phyloP scores from a whole-genome alignment of 2,797 vertebrate species.

The Sparus aurata region DNA sequence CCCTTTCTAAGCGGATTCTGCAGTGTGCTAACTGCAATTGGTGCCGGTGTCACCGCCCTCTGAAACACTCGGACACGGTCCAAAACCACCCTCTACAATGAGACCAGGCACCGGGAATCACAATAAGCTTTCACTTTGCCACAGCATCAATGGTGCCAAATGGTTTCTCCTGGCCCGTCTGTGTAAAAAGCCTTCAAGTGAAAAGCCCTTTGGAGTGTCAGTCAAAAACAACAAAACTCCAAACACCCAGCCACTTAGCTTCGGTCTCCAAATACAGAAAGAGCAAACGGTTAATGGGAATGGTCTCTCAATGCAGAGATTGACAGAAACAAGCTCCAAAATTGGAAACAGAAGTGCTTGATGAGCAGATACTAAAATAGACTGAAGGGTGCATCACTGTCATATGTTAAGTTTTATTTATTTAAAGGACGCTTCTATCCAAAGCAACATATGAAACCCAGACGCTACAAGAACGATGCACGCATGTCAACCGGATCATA shows the following conservation, averaged over 20 bases:
- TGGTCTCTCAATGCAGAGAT: slow-evolving; percentile 1
- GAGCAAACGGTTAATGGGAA: slow-evolving; percentile 15
- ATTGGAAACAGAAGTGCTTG: slow-evolving; percentile 3
- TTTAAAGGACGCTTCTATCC: background rate
- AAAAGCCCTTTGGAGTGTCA: slow-evolving; percentile 54
- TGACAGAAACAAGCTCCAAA: background rate
- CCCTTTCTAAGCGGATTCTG: slow-evolving; percentile 39
- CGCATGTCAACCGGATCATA: background rate
- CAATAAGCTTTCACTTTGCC: slow-evolving; percentile 51
- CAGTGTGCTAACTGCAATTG: slow-evolving; percentile 44
- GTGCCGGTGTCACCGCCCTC: slow-evolving; percentile 52
- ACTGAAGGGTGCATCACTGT: background rate
- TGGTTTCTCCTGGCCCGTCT: slow-evolving; percentile 30
- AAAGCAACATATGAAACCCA: background rate
- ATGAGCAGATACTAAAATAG: background rate
- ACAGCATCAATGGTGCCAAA: slow-evolving; percentile 57
- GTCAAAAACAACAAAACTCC: slow-evolving; percentile 48
- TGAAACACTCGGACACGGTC: slow-evolving; percentile 41
- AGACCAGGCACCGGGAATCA: slow-evolving; percentile 46
- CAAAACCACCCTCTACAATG: slow-evolving; percentile 48
- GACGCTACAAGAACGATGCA: background rate
- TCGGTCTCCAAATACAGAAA: slow-evolving; percentile 14
- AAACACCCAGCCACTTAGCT: slow-evolving; percentile 48
- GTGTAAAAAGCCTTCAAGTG: slow-evolving; percentile 24
- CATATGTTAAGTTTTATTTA: no score